These are phyloP conservation scores for Alces alces DNA, from an alignment of 2,113 vertebrate genomes.

Conservation along the genomic window DNA sequence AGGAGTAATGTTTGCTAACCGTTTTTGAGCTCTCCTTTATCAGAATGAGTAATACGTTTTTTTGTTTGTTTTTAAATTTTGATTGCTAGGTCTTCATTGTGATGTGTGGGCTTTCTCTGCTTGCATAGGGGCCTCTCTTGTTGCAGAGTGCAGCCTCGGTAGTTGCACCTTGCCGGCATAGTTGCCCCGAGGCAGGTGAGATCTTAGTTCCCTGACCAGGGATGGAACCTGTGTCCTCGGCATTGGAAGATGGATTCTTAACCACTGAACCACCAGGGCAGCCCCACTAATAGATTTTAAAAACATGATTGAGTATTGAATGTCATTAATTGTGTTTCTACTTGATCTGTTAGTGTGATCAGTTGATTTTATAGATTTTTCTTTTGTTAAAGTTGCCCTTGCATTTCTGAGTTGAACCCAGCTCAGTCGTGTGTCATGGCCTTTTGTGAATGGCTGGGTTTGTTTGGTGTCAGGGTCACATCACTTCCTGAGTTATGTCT, in stretches of 20 bases:
- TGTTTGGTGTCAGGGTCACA: neutral
- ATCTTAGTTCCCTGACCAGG: neutral
- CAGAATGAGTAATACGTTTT: neutral
- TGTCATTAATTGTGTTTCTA: neutral
- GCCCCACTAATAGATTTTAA: neutral
- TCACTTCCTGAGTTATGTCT: no score
- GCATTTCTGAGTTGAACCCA: neutral
- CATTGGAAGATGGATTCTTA: neutral
- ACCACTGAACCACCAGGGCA: neutral
- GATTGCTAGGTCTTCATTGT: neutral
- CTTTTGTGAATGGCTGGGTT: neutral
- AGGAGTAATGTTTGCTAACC: neutral
- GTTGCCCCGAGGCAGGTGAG: neutral
- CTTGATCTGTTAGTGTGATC: neutral
- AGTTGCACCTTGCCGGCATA: neutral
- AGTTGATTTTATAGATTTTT: neutral
- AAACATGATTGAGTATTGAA: neutral
- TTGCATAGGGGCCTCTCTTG: neutral
- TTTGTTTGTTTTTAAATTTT: neutral
- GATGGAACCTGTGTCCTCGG: neutral
- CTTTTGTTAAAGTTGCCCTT: neutral
- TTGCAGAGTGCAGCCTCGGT: neutral
- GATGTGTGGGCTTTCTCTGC: neutral
- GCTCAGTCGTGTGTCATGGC: neutral
- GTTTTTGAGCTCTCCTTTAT: neutral